Evolutionary conservation across 2,113 vertebrate genomes (phyloP).

Genomic region (Syrrhaptes paradoxus): DNA sequence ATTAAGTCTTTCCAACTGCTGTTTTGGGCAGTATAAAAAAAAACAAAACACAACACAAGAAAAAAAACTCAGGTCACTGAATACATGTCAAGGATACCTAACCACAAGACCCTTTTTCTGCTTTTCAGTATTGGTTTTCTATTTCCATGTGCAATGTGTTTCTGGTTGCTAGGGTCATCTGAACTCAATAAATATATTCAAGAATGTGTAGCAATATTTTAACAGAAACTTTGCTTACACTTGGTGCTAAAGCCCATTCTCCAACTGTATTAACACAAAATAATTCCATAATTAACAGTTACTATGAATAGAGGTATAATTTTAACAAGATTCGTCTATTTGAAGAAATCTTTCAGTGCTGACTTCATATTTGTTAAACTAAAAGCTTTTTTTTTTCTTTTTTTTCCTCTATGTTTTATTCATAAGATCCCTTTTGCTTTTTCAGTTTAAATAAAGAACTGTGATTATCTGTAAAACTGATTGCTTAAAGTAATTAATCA

Average conservation of each 20-base stretch:
- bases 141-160: neutral
- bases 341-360: slow-evolving; percentile 27
- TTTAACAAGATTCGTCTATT: slow-evolving; percentile 13
- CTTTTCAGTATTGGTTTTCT: neutral
- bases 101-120: neutral
- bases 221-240: neutral
- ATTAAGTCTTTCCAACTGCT: neutral
- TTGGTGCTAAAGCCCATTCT: neutral
- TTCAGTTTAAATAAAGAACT: slow-evolving; percentile 67
- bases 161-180: neutral
- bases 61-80: neutral
- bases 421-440: slow-evolving; percentile 49
- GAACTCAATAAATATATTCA: neutral
- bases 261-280: slow-evolving; percentile 7
- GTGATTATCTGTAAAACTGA: slow-evolving; percentile 72
- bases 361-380: slow-evolving; percentile 44
- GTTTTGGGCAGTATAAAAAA: neutral
- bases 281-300: slow-evolving; percentile 36
- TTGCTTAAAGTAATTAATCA: slow-evolving; percentile 74
- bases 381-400: neutral
- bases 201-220: neutral
- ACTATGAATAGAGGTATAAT: neutral
- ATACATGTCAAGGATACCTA: neutral
- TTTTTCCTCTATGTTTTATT: slow-evolving; percentile 59
- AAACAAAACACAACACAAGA: no score